phyloP scores from a whole-genome alignment of 2,797 vertebrate genomes.

The Dipus sagitta region DNA sequence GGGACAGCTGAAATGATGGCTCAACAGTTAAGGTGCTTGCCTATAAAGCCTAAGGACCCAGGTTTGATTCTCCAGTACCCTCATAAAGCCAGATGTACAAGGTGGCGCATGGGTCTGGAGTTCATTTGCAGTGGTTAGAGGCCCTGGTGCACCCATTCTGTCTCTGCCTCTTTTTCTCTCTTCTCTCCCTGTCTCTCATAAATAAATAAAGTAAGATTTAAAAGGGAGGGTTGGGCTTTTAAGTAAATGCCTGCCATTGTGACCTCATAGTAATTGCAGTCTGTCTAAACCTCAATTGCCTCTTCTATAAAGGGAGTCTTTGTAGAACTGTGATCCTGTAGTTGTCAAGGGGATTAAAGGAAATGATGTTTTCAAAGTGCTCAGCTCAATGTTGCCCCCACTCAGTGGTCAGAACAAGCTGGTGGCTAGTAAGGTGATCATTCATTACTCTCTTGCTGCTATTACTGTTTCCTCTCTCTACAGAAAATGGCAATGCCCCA shows the following conservation, averaged over 20 bases:
- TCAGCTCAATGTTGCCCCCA: neutral
- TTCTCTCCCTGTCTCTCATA: no score
- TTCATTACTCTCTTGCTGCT: neutral
- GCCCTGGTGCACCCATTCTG: no score
- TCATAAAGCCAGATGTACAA: no score
- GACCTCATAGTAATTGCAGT: neutral
- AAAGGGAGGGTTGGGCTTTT: constrained; percentile 15
- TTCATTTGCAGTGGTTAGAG: no score
- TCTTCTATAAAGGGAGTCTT: neutral
- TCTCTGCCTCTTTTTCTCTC: no score
- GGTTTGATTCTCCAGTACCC: no score
- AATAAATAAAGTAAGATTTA: no score
- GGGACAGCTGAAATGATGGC: no score
- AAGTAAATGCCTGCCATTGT: constrained; percentile 20
- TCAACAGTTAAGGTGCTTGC: no score
- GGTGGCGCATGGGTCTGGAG: no score
- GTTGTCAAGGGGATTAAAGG: constrained; percentile 17
- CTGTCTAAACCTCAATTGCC: neutral
- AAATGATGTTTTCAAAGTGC: neutral
- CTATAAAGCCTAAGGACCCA: no score
- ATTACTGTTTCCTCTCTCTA: neutral
- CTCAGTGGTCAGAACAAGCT: neutral
- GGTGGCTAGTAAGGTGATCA: neutral
- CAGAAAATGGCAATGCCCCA: neutral
- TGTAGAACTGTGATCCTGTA: neutral